These are phyloP conservation scores for Homarus gammarus DNA, from an alignment of 2,888 invertebrate species.

Conservation along the genomic window DNA sequence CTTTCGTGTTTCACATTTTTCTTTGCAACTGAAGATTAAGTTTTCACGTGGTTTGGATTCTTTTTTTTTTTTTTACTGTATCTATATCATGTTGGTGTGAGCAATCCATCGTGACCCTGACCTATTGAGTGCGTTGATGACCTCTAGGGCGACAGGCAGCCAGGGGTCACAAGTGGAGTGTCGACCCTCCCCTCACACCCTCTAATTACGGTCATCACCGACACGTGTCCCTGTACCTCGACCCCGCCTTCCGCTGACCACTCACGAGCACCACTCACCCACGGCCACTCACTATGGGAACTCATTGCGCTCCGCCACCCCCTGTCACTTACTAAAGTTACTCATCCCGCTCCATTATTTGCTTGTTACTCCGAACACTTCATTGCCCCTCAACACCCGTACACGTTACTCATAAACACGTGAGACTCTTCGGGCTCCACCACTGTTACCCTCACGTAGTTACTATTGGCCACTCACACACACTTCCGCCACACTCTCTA, in stretches of 20 bases:
- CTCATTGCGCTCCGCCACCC: background rate
- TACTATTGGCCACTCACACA: no score
- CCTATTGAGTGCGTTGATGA: background rate
- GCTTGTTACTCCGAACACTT: no score
- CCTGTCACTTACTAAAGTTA: background rate
- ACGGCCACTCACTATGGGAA: background rate
- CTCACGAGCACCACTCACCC: background rate
- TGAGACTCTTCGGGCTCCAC: no score
- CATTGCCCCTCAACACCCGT: no score
- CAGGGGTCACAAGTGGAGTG: conserved; percentile 6
- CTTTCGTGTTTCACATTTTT: no score
- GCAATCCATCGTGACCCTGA: background rate
- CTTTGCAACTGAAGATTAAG: no score
- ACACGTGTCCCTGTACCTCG: conserved; percentile 17
- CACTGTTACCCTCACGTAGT: no score
- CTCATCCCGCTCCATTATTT: background rate
- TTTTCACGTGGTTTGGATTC: no score
- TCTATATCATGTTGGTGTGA: background rate
- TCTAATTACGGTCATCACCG: conserved; percentile 34
- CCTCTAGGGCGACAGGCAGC: background rate
- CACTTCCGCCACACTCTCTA: no score
- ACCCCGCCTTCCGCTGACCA: background rate
- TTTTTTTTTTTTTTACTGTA: no score
- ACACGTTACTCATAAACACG: no score
- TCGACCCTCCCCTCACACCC: conserved; percentile 27